These are phyloP conservation scores for Pristionchus fissidentatus DNA, from an alignment of 2,888 invertebrate species.

Conservation along the genomic window DNA sequence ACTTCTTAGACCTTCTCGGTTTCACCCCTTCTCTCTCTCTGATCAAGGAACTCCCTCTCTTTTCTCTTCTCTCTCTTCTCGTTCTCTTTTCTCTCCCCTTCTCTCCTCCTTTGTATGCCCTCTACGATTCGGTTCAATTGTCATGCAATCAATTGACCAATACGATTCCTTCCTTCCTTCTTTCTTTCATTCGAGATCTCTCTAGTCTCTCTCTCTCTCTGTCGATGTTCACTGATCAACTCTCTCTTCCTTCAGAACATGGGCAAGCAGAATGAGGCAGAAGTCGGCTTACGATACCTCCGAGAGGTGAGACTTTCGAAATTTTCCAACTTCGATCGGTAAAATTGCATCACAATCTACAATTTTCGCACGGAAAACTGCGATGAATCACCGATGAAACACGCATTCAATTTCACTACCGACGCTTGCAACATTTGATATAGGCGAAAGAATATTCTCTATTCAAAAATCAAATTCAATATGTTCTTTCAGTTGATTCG, in stretches of 20 bases:
- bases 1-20: slow-evolving; percentile 30
- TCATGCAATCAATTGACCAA: slow-evolving; percentile 42
- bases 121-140: slow-evolving; percentile 29
- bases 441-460: neutral
- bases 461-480: neutral
- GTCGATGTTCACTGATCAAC: slow-evolving; percentile 1
- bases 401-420: slow-evolving; percentile 19
- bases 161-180: slow-evolving; percentile 41
- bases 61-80: neutral
- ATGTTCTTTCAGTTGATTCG: slow-evolving; percentile 27
- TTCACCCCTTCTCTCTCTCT: slow-evolving; percentile 31
- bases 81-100: neutral
- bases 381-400: neutral
- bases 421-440: neutral
- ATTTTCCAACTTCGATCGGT: too few relatives aligned
- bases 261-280: slow-evolving; percentile 36
- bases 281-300: slow-evolving; percentile 42
- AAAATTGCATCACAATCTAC: neutral
- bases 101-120: slow-evolving; percentile 24
- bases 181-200: neutral
- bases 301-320: slow-evolving; percentile 43
- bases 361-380: neutral
- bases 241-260: slow-evolving; percentile 28
- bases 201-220: too few relatives aligned
- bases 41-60: slow-evolving; percentile 20